phyloP scores from a whole-genome alignment of 2,797 vertebrate genomes.

The Heliangelus exortis region DNA sequence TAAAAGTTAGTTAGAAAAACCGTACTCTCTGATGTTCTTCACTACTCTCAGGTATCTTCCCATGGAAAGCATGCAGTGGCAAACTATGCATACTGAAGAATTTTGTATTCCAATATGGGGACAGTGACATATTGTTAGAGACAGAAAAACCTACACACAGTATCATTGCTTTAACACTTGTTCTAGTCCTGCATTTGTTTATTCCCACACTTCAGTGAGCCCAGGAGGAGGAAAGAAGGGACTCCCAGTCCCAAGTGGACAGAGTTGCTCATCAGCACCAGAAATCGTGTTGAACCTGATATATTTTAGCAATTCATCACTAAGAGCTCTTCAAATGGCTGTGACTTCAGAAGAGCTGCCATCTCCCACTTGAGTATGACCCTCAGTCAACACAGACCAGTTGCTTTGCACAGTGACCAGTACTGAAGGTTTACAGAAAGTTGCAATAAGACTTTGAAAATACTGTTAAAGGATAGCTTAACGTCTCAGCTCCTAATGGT shows the following conservation, averaged over 20 bases:
- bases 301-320: not conserved
- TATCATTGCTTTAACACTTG: not conserved
- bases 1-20: not conserved
- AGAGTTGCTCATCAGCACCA: not conserved
- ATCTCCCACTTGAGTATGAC: not conserved
- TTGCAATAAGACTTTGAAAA: not conserved
- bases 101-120: not conserved
- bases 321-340: not conserved
- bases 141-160: not conserved
- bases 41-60: not conserved
- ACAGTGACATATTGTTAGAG: not conserved
- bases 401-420: not conserved
- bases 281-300: not conserved
- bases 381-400: not conserved
- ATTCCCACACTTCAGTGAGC: not conserved
- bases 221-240: not conserved
- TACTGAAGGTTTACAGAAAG: accelerated
- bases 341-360: not conserved
- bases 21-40: not conserved
- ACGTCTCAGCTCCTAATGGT: not conserved
- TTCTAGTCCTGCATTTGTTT: not conserved
- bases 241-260: not conserved
- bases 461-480: not conserved
- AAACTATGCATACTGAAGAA: not conserved
- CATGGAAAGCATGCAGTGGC: not conserved